Conservation (phyloP, 1,140 invertebrate genomes). For the Belonocnema kinseyi region DNA sequence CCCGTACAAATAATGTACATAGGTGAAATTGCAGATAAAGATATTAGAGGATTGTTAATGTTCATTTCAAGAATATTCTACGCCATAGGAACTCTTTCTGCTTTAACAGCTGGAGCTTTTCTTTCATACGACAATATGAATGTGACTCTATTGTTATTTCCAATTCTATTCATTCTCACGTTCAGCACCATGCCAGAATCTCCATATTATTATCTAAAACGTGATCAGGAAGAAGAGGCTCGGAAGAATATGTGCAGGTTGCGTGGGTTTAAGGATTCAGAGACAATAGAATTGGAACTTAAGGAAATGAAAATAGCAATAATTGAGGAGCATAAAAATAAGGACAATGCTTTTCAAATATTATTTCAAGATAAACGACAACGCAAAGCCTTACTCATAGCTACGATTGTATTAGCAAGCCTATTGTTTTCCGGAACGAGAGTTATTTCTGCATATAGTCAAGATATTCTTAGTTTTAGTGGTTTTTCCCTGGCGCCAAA, state of each 20-base stretch:
- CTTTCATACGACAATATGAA: conserved; percentile 74
- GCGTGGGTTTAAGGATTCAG: conserved; percentile 74
- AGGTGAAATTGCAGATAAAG: conserved; percentile 76
- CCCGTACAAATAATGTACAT: conserved; percentile 77
- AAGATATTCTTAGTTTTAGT: conserved; percentile 84
- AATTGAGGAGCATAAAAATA: conserved; percentile 74
- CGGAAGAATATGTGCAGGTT: conserved; percentile 78
- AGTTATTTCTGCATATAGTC: conserved; percentile 84
- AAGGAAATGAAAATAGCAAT: conserved; percentile 79
- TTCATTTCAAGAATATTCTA: conserved; percentile 75
- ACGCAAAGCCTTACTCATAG: conserved; percentile 81
- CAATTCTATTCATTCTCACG: conserved; percentile 78
- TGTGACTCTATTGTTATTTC: conserved; percentile 72
- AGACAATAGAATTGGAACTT: conserved; percentile 79
- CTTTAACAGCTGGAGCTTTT: conserved; percentile 74
- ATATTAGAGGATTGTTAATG: conserved; percentile 75
- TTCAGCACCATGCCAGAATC: conserved; percentile 86
- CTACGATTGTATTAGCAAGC: conserved; percentile 82
- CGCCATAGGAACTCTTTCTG: conserved; percentile 76
- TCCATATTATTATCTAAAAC: conserved; percentile 83
- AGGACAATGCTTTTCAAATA: conserved; percentile 76
- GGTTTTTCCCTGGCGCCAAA: conserved; percentile 75
- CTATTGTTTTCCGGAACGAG: conserved; percentile 87
- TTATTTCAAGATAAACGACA: conserved; percentile 78
- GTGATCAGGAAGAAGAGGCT: conserved; percentile 78